Evolutionary conservation across 2,797 vertebrate genomes (phyloP).

Genomic region (Sebastes baramenuke): DNA sequence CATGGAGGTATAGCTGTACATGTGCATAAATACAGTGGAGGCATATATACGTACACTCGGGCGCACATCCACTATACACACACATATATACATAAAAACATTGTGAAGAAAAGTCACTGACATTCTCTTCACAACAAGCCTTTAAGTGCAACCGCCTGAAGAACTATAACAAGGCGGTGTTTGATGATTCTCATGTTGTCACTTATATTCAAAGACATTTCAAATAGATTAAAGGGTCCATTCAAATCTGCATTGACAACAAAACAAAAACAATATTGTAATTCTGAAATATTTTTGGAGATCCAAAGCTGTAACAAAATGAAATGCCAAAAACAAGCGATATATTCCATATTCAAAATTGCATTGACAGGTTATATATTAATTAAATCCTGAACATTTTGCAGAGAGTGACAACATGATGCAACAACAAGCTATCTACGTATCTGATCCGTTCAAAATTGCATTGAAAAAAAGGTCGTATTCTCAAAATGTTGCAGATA

Average conservation of each 20-base stretch:
- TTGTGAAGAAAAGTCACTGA: not conserved
- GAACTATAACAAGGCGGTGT: not conserved
- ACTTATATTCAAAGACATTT: not conserved
- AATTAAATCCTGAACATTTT: not conserved
- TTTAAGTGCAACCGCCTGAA: not conserved
- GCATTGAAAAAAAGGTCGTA: too few species aligned
- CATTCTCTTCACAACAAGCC: not conserved
- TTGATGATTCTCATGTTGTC: not conserved
- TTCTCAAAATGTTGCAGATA: not conserved
- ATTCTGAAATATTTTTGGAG: not conserved
- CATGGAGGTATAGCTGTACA: not conserved
- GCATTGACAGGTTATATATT: not conserved
- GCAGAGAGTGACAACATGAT: too few species aligned
- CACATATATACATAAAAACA: not conserved
- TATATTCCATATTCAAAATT: not conserved
- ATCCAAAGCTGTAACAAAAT: not conserved
- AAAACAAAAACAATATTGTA: not conserved
- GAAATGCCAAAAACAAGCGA: not conserved
- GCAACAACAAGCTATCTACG: too few species aligned
- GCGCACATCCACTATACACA: not conserved
- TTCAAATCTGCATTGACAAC: not conserved
- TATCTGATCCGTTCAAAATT: not conserved
- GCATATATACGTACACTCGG: slow-evolving; percentile 24
- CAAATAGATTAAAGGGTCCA: not conserved
- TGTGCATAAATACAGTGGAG: slow-evolving; percentile 27